A percentile compares a stretch with the other conserved stretches of the same genome.
Conservation (phyloP, 2,797 vertebrate genomes). For the Amblyraja radiata region DNA sequence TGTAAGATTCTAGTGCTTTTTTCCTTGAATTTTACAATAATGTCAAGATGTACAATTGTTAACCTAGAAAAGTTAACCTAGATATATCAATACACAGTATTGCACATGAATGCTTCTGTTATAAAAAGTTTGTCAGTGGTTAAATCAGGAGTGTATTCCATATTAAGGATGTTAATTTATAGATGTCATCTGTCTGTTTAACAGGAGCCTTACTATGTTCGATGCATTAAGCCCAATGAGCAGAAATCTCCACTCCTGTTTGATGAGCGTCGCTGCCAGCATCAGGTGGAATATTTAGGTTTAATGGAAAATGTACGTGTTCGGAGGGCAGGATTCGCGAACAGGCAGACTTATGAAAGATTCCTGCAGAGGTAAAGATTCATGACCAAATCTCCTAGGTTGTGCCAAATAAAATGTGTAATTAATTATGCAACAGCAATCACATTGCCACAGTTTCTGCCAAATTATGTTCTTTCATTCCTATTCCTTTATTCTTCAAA, state of each 20-base stretch:
- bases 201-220: conserved; percentile 94
- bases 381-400: background rate
- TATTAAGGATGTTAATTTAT: background rate
- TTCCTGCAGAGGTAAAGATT: conserved; percentile 85
- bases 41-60: background rate
- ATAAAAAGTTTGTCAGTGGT: background rate
- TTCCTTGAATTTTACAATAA: background rate
- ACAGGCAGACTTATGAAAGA: conserved; percentile 81
- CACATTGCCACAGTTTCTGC: background rate
- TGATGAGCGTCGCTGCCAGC: conserved; percentile 82
- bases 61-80: background rate
- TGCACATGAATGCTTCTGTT: background rate
- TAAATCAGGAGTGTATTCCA: background rate
- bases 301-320: conserved; percentile 92
- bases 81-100: background rate
- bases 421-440: background rate
- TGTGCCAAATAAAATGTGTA: background rate
- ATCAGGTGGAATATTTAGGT: conserved; percentile 93
- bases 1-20: background rate
- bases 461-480: background rate
- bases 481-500: too few relatives aligned
- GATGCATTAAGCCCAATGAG: conserved; percentile 96
- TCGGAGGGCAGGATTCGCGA: conserved; percentile 87
- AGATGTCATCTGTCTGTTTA: conserved; percentile 36
- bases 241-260: conserved; percentile 89